Base-by-base conservation (phyloP, 2,888 invertebrate genomes). In the Caenorhabditis sulstoni region DNA sequence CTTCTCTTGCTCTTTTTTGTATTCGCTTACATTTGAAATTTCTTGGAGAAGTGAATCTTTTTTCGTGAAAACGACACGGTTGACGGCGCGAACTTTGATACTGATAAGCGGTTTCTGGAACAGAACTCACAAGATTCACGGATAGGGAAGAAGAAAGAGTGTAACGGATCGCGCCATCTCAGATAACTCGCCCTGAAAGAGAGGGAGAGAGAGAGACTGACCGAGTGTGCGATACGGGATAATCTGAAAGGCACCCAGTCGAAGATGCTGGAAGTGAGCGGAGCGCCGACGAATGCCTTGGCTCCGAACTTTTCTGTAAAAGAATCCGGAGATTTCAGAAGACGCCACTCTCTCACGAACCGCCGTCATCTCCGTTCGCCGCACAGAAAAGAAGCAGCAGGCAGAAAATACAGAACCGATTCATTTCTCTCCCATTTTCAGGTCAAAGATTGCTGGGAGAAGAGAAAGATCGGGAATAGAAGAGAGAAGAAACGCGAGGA, bases 1-100 rank as follows among this genome's bases (percentile, higher is more conserved):
- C 53, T 75, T 61, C 37, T 74, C 66, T 16, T 76, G 67, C 41
- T 70, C 59, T 55, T 77, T 70, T 16, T 77, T 77, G 65, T 70
- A 77, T 12, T 75, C 75, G 20, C n/a, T 47, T 0, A 16, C 77
- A 59, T 58, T 39, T 23, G 59, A 49, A 20, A 79, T 44, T 55
- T 74, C 74, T 45, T 68, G 47, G 1, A 70, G 61, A n/a, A 65
- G 44, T 1, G 50, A 12, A 47, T 79, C 79, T 49, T 79, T 79
- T 45, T 71, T 71, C 0, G 78, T 78, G 67, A 39, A 67, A n/a
- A 78, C 62, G 5, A 78, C 53, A 23, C 62, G 47, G 16, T 68
- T 79, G 16, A 45, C 44, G 11, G 79, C 79, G 4, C 79, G 58
- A 11, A 79, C 79, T 52, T 74, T 74, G 1, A 79, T 14, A 45